Base-by-base conservation (phyloP, 2,888 invertebrate genomes). In the Thumatha senex region DNA sequence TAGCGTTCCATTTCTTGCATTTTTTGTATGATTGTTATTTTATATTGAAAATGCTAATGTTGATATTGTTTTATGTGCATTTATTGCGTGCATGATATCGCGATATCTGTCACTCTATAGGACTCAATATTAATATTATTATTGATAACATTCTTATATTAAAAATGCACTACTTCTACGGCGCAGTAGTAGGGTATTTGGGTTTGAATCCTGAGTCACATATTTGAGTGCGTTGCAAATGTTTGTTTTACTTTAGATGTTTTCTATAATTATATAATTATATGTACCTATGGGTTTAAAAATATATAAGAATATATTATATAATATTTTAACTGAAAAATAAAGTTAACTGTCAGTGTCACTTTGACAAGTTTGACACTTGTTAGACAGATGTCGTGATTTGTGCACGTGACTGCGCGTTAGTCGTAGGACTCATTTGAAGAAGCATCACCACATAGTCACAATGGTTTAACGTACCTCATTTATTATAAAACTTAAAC, bases 391-490 rank as follows among this genome's bases (percentile, higher is more conserved):
- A 58, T 63, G 58, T 53, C 60, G 58, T 61, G 56, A 61, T 55
- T 70, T 62, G 45, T 72, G 64, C 65, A 61, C 60, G 60, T 63
- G 70, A 72, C 65, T 69, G 76, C 70, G 66, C 68, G 55, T 47
- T 64, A 62, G 67, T 51, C 61, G 46, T 68, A 68, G 66, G 63
- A 61, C 69, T 65, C 66, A 68, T 63, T 76, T 70, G 68, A 70
- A 69, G 71, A 70, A 70, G 77, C 72, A 77, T 76, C 70, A 80
- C 78, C 78, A 75, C 72, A 79, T 86, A 89, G 89, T 90, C 89
- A 89, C 84, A 89, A 86, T 84, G 82, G 84, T 89, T 89, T 85
- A 82, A 86, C 80, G 84, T 91, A 91, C 91, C 90, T 91, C 91
- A 91, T 90, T 88, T 87, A 84, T 78, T 81, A 84, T 85, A 83